A percentile compares a stretch with the other conserved stretches of the same genome.
These are phyloP conservation scores for Nesoenas mayeri DNA, from an alignment of 2,113 vertebrate genomes.

Conservation along the genomic window DNA sequence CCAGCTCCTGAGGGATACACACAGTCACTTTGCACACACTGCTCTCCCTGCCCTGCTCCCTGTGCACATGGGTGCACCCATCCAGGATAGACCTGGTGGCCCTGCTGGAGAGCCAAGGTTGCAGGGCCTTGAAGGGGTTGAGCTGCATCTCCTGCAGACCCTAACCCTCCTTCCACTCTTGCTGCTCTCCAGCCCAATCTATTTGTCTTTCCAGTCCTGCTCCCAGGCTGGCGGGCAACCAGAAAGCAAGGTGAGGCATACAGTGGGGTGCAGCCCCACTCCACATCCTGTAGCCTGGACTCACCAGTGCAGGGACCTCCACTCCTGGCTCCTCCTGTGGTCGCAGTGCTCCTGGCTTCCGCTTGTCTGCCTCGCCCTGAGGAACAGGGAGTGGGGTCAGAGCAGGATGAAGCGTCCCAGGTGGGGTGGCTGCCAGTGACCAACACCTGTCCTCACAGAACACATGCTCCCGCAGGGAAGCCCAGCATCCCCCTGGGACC, in stretches of 20 bases:
- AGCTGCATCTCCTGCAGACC: background rate
- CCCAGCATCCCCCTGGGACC: fast-evolving
- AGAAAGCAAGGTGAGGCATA: background rate
- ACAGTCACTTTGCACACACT: background rate
- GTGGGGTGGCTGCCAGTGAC: background rate
- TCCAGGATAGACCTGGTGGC: background rate
- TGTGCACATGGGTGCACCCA: too few species aligned
- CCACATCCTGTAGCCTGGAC: background rate
- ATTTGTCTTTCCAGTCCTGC: background rate
- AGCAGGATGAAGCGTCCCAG: background rate
- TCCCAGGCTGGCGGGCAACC: background rate
- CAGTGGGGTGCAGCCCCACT: background rate
- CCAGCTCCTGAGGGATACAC: conserved; percentile 46
- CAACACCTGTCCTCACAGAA: background rate
- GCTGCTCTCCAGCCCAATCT: background rate
- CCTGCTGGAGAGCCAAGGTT: background rate
- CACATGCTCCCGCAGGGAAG: background rate
- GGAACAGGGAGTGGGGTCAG: conserved; percentile 8
- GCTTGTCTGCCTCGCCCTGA: conserved; percentile 54
- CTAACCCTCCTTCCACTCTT: background rate
- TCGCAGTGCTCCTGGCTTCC: conserved; percentile 12
- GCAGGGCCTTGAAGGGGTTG: background rate
- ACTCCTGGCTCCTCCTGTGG: conserved; percentile 47
- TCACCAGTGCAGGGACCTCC: conserved; percentile 57
- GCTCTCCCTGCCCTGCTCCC: background rate